phyloP scores from a whole-genome alignment of 2,113 vertebrate genomes.

The Cottus gobio region DNA sequence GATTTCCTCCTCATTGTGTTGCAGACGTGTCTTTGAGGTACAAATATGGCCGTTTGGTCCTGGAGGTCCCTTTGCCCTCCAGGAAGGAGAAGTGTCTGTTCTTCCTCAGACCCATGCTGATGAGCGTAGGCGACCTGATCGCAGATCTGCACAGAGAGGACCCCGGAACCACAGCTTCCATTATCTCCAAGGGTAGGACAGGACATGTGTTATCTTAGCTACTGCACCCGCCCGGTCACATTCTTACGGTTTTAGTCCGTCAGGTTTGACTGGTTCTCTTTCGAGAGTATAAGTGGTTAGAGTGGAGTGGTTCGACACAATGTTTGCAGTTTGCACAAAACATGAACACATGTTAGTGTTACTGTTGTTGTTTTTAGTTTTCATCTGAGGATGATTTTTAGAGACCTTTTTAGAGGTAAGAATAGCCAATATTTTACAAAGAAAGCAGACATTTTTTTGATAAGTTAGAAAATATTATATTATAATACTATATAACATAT shows the following conservation, averaged over 20 bases:
- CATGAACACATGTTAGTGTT: background rate
- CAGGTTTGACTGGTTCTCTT: background rate
- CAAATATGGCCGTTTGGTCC: conserved; percentile 87
- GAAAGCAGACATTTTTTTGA: too few species aligned
- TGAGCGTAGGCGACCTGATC: conserved; percentile 88
- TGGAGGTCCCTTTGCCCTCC: conserved; percentile 90
- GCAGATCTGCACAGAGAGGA: conserved; percentile 88
- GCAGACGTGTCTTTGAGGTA: conserved; percentile 86
- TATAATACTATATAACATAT: too few species aligned
- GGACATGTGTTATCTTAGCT: background rate
- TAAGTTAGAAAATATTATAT: too few species aligned
- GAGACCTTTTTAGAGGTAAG: background rate
- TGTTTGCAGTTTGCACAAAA: background rate
- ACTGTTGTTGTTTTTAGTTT: too few species aligned
- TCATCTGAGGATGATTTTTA: background rate
- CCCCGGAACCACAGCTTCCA: conserved; percentile 81
- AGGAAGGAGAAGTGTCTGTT: conserved; percentile 91
- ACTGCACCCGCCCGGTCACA: background rate
- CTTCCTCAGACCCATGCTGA: conserved; percentile 86
- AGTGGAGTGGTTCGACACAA: background rate
- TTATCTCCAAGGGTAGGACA: conserved; percentile 83
- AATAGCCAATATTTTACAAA: background rate
- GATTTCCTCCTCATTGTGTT: background rate
- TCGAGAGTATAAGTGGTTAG: background rate
- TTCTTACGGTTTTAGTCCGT: background rate